phyloP scores from a whole-genome alignment of 2,888 invertebrate species.

The Agriopis marginaria region DNA sequence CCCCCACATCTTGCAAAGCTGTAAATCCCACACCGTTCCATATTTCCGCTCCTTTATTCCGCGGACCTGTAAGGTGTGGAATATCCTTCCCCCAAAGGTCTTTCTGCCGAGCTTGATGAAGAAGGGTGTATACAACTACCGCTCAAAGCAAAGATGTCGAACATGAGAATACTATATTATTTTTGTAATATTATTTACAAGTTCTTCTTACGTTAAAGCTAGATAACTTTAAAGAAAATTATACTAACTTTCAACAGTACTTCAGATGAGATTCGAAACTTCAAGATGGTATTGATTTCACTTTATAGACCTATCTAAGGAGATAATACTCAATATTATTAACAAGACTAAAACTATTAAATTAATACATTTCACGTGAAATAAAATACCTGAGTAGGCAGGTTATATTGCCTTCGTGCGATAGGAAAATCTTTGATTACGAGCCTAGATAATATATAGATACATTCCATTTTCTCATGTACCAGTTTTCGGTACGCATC shows the following conservation, averaged over 20 bases:
- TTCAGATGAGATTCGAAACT: conserved; percentile 15
- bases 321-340: not conserved
- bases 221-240: conserved; percentile 20
- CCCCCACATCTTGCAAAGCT: too few species aligned
- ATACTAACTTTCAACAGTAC: conserved; percentile 23
- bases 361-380: not conserved
- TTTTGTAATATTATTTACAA: not conserved
- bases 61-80: too few species aligned
- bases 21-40: too few species aligned
- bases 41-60: too few species aligned
- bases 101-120: too few species aligned
- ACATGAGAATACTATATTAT: too few species aligned
- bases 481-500: conserved; percentile 72
- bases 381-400: conserved; percentile 23
- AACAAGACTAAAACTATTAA: too few species aligned
- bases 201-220: not conserved
- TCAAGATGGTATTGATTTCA: conserved; percentile 23
- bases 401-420: conserved; percentile 31
- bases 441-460: conserved; percentile 52
- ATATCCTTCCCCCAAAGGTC: too few species aligned
- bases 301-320: conserved; percentile 3
- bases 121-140: too few species aligned
- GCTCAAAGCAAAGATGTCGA: too few species aligned
- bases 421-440: conserved; percentile 66
- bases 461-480: conserved; percentile 71